phyloP scores from a whole-genome alignment of 2,113 vertebrate genomes.

The Prinia subflava region DNA sequence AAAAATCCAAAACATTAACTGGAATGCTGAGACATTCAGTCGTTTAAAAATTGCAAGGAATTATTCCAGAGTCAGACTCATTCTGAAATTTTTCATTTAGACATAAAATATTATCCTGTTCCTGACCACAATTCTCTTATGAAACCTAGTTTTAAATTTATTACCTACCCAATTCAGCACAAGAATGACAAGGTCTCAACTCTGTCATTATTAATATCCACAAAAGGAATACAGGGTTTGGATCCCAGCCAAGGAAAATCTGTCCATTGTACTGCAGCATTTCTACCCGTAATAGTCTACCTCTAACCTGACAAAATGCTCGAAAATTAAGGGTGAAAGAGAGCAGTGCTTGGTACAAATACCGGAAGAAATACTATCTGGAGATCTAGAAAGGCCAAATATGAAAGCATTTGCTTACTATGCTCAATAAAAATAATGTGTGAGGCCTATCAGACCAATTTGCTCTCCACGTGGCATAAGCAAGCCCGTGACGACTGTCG shows the following conservation, averaged over 20 bases:
- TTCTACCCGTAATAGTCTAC: not conserved
- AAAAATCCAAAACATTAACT: not conserved
- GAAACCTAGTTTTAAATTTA: not conserved
- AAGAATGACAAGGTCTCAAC: slow-evolving; percentile 30
- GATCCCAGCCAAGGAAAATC: not conserved
- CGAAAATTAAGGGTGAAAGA: not conserved
- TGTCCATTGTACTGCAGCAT: not conserved
- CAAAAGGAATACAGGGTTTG: slow-evolving; percentile 13
- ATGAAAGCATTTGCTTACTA: not conserved
- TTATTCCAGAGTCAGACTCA: not conserved
- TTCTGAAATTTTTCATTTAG: slow-evolving; percentile 18
- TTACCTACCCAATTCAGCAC: not conserved
- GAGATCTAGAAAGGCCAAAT: not conserved
- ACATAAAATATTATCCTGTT: slow-evolving; percentile 28
- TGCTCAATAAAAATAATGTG: not conserved
- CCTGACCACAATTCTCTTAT: slow-evolving; percentile 37
- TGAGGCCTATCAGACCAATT: not conserved
- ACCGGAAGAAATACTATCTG: not conserved
- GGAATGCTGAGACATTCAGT: not conserved
- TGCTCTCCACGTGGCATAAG: not conserved
- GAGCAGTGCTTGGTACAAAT: not conserved
- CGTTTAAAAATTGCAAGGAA: not conserved
- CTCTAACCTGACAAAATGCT: not conserved
- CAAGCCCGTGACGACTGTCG: not conserved
- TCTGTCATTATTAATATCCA: slow-evolving; percentile 39